Percentiles rank a stretch among this genome's conserved stretches.
phyloP scores from a whole-genome alignment of 2,797 vertebrate species.

The Pagetopsis macropterus region DNA sequence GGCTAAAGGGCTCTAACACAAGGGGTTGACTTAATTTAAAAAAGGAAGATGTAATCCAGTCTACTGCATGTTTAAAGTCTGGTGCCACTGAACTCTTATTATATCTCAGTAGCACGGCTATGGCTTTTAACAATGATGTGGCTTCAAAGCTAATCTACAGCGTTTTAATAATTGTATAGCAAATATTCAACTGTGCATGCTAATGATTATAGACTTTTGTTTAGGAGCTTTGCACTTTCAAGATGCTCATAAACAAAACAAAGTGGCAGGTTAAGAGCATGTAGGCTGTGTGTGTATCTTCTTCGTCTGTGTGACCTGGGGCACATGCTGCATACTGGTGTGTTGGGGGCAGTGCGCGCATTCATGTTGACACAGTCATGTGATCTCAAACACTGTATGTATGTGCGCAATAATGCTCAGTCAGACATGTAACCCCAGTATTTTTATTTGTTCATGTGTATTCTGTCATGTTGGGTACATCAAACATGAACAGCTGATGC shows the following conservation, averaged over 20 bases:
- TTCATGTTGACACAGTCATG: conserved; percentile 59
- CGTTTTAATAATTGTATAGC: conserved; percentile 7
- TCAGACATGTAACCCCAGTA: conserved; percentile 66
- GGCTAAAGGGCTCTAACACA: conserved; percentile 25
- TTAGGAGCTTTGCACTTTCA: conserved; percentile 28
- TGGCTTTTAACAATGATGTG: conserved; percentile 47
- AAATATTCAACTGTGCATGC: conserved; percentile 54
- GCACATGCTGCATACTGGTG: conserved; percentile 60
- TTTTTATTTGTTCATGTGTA: conserved; percentile 56
- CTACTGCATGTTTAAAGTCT: conserved; percentile 69
- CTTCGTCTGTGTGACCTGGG: conserved; percentile 60
- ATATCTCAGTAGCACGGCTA: conserved; percentile 46
- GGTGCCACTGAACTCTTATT: conserved; percentile 41
- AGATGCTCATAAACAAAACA: conserved; percentile 18
- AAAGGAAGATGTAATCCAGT: conserved; percentile 48
- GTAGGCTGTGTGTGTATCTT: conserved; percentile 59
- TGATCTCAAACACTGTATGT: conserved; percentile 54
- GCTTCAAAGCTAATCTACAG: conserved; percentile 36
- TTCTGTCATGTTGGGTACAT: conserved; percentile 43
- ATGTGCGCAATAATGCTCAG: conserved; percentile 54
- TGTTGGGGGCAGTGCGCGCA: conserved; percentile 47
- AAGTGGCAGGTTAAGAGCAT: conserved; percentile 53
- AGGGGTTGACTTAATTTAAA: conserved; percentile 43
- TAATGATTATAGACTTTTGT: conserved; percentile 32
- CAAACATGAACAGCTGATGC: conserved; percentile 48